Conservation (phyloP, 2,113 vertebrate genomes). For the Eulacestoma nigropectus region DNA sequence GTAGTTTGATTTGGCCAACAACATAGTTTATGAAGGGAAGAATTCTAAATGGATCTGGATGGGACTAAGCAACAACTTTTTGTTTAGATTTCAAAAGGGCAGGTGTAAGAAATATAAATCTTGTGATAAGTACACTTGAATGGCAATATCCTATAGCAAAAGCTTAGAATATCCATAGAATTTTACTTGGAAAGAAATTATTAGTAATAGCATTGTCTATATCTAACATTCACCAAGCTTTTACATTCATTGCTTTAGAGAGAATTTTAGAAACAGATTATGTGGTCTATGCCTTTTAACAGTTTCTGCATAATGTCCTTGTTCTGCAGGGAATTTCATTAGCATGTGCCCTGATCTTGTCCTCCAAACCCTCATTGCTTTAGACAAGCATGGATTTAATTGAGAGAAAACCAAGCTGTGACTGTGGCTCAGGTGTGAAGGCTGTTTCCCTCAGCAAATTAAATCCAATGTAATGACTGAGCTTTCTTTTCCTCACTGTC, state of each 20-base stretch:
- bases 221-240: neutral
- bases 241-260: constrained; percentile 29
- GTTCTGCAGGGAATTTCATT: constrained; percentile 68
- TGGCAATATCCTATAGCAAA: neutral
- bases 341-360: constrained; percentile 63
- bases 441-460: constrained; percentile 68
- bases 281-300: constrained; percentile 19
- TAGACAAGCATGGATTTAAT: constrained; percentile 71
- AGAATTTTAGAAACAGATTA: constrained; percentile 55
- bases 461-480: constrained; percentile 64
- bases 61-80: neutral
- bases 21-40: neutral
- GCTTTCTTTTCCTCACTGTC: constrained; percentile 51
- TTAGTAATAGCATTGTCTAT: neutral
- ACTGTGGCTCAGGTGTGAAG: constrained; percentile 71
- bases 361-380: constrained; percentile 64
- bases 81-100: neutral
- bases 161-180: neutral
- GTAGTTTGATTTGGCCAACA: neutral
- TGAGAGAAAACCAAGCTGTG: constrained; percentile 71
- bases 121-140: neutral
- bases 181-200: neutral
- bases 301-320: constrained; percentile 43
- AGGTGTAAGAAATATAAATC: neutral
- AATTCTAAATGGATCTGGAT: neutral